These are phyloP conservation scores for Nephrotoma guestfalica DNA, from an alignment of 2,888 invertebrate species.

Conservation along the genomic window DNA sequence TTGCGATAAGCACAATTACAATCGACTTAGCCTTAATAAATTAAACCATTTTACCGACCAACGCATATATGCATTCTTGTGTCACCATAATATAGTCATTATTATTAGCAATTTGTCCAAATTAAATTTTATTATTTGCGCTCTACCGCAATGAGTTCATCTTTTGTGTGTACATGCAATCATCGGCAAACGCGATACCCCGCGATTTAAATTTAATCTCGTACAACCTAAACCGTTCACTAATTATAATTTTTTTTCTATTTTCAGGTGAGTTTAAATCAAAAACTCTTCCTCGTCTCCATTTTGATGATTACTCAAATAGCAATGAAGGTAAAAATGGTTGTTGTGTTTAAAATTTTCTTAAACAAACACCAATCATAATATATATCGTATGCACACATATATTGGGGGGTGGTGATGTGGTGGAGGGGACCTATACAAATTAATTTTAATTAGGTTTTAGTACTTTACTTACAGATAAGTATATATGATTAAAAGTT, in stretches of 20 bases:
- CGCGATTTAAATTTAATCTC: neutral
- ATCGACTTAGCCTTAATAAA: neutral
- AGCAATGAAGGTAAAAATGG: constrained; percentile 27
- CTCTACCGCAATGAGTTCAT: neutral
- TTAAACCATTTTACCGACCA: neutral
- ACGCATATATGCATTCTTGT: neutral
- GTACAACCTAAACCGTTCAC: neutral
- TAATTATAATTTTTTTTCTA: constrained; percentile 11
- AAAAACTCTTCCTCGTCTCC: constrained; percentile 34
- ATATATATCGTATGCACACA: neutral
- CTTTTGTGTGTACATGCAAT: neutral
- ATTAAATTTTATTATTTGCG: neutral
- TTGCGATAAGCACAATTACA: neutral
- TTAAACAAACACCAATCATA: neutral
- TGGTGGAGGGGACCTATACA: neutral
- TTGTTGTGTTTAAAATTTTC: neutral
- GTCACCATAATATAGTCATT: neutral
- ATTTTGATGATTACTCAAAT: constrained; percentile 28
- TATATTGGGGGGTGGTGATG: neutral
- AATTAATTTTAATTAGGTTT: neutral
- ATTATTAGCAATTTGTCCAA: neutral
- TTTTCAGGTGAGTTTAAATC: constrained; percentile 34
- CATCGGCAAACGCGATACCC: neutral
- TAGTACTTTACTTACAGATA: neutral
- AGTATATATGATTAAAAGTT: neutral